Evolutionary conservation across 53 echinoderm and acorn worm genomes (phyloP), one percentile per base, ranked within the genome.

Genomic region (Holothuria leucospilota): DNA sequence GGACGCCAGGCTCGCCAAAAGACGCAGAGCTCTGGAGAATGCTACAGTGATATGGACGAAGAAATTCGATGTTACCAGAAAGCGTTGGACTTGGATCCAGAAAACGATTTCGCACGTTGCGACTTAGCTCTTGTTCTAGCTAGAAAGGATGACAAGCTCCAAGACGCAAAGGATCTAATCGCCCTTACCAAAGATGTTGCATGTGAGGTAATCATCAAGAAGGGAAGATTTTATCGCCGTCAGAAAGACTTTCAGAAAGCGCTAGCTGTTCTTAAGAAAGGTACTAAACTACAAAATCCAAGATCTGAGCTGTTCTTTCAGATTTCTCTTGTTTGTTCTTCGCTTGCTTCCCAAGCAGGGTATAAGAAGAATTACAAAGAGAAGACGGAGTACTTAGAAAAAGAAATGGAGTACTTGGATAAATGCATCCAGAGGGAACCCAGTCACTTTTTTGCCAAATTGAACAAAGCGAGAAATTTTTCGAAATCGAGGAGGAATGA

Each of bases 71-170:
- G 75, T 24, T 75, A 75, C 51, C 51, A 25, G 39, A 49, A 49
- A 74, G 74, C 74, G 5, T 51, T 75, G 52, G 51, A 51, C 21
- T 21, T 75, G 51, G 51, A 75, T 75, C 75, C 75, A 8, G 24
- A 75, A 5, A 51, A 51, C 25, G 75, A 75, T 75, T 49, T 75
- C 12, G 75, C 75, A 20, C 75, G 75, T 7, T 75, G 75, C 51
- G 51, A 21, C 51, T 3, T 75, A 24, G 75, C 75, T 21, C 75
- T 51, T 51, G n/a, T 52, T 49, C 75, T 75, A 1, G 75, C 25
- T 4, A 75, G 18, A 25, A 21, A 40, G 23, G 51, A 49, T 6
- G 7, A 8, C 38, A 49, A 52, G 26, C 49, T 51, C 6, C 14
- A 53, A 75, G 75, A 75, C 27, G 25, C 75, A 0, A 14, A 24